phyloP scores from a whole-genome alignment of 2,888 invertebrate species.

The Troides helena region DNA sequence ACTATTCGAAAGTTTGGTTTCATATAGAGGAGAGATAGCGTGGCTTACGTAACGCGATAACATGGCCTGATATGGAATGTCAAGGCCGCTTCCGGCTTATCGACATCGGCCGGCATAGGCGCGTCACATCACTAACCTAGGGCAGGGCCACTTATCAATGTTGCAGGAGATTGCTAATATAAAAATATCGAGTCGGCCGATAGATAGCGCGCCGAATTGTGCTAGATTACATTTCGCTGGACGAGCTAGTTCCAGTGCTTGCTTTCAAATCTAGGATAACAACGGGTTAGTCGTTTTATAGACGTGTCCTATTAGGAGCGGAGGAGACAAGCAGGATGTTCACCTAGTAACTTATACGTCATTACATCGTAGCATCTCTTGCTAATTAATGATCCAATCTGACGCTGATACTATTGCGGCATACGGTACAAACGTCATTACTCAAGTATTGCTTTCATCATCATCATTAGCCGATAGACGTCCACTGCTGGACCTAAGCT shows the following conservation, averaged over 20 bases:
- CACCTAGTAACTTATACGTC: too few relatives aligned
- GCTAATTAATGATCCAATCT: too few relatives aligned
- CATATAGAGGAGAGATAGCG: background rate
- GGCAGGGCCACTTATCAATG: conserved; percentile 68
- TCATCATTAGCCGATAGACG: too few relatives aligned
- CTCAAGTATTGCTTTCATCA: too few relatives aligned
- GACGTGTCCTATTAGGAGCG: too few relatives aligned
- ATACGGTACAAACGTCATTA: too few relatives aligned
- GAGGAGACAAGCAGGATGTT: too few relatives aligned
- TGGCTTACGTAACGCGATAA: conserved; percentile 18
- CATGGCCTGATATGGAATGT: conserved; percentile 16
- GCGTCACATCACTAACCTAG: conserved; percentile 61
- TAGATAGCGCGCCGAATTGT: conserved; percentile 57
- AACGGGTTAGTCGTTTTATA: background rate
- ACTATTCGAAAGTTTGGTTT: too few relatives aligned
- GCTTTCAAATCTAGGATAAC: conserved; percentile 31
- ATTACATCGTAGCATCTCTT: too few relatives aligned
- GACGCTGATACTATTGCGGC: too few relatives aligned
- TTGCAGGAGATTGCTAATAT: conserved; percentile 69
- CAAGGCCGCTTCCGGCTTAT: conserved; percentile 30
- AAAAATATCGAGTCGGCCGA: conserved; percentile 44
- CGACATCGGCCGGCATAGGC: conserved; percentile 35
- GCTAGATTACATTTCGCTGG: conserved; percentile 49
- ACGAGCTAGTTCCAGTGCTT: conserved; percentile 40
- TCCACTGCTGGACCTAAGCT: too few relatives aligned